Evolutionary conservation across 1,140 invertebrate genomes (phyloP), one percentile per base, ranked within the genome.

Genomic region (Neodiprion pinetum): DNA sequence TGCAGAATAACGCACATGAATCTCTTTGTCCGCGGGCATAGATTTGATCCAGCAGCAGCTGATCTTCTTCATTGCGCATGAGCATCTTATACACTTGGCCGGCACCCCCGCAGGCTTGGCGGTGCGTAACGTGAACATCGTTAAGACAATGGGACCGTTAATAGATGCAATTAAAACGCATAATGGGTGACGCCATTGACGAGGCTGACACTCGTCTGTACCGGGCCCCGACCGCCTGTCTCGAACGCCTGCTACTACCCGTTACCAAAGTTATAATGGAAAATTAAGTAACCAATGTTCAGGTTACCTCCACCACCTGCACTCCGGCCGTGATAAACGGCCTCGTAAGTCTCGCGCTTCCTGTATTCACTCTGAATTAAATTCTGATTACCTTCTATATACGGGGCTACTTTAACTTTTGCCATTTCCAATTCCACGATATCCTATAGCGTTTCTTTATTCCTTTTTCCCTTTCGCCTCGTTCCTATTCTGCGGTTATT

Each of bases 151-250:
- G 75, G 79, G 75, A 78, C 70, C 76, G 71, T 74, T 83, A 83
- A 84, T 83, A 82, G 80, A 84, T 81, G 81, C 81, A 82, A 83
- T 85, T 85, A 85, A 84, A 83, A 80, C 74, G 74, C 69, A 77
- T 83, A 81, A 79, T 79, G 66, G 72, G 74, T 72, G 67, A 72
- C 70, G 78, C 73, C 78, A 75, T 79, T 79, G 79, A 79, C 79
- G 77, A 80, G 77, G 79, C 78, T 80, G 76, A 76, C 76, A 17
- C 53, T 12, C 28, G 28, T 40, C 53, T 61, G 5, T 61, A 9
- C 53, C 53, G n/a, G 11, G 11, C n/a, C 53, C 53, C 11, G 53
- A 5, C 28, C 5, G 28, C 28, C 28, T 40, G 28, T 40, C 28
- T 40, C 28, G 28, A 40, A 11, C 11, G 53, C 53, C 53, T 17